Conservation (phyloP, 2,888 invertebrate genomes). For the Lasioglossum lativentre region DNA sequence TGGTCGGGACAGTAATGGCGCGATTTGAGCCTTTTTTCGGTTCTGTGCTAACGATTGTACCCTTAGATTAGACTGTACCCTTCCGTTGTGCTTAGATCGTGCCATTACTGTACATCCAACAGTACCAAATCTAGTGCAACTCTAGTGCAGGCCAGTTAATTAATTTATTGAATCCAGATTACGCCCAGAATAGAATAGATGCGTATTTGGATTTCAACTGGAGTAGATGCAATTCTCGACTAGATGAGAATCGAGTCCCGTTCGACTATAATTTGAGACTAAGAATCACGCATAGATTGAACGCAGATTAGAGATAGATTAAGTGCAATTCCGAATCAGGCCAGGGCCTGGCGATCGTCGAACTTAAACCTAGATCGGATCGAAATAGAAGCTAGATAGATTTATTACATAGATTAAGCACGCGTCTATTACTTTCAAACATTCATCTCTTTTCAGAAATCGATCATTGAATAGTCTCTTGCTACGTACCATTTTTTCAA, state of each 20-base stretch:
- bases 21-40: too few species aligned
- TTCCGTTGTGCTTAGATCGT: too few species aligned
- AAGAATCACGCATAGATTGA: background rate
- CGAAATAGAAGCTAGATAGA: background rate
- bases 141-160: background rate
- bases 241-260: background rate
- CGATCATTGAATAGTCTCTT: background rate
- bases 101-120: too few species aligned
- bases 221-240: background rate
- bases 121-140: background rate
- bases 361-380: background rate
- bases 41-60: too few species aligned
- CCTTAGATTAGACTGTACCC: too few species aligned
- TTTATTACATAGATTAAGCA: background rate
- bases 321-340: background rate
- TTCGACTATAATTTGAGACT: background rate
- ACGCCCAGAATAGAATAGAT: background rate
- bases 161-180: background rate
- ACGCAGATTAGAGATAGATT: background rate
- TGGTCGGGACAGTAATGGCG: too few species aligned
- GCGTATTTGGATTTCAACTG: too few species aligned
- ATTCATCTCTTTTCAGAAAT: background rate
- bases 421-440: background rate
- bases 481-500: too few species aligned
- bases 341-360: background rate